Evolutionary conservation across 2,113 vertebrate genomes (phyloP).

Genomic region (Sphaerodactylus townsendi): DNA sequence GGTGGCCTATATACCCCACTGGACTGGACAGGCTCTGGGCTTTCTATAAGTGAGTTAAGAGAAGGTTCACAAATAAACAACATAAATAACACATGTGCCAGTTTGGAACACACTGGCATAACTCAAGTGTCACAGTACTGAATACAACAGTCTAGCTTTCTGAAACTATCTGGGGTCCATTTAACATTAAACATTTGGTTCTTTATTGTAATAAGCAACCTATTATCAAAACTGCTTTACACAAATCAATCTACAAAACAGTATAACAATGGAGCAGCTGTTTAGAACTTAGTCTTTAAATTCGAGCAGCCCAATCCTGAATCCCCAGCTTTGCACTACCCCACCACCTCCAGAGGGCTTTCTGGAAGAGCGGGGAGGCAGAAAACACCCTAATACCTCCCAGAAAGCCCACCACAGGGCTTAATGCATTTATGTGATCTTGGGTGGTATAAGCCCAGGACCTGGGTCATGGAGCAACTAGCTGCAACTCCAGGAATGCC

Average conservation of each 20-base stretch:
- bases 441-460: too few relatives aligned
- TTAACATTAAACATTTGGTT: background rate
- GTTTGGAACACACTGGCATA: background rate
- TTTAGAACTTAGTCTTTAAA: background rate
- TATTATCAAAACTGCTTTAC: background rate
- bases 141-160: background rate
- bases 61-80: background rate
- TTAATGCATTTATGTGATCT: too few relatives aligned
- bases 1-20: slow-evolving; percentile 96
- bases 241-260: background rate
- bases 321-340: too few relatives aligned
- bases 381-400: too few relatives aligned
- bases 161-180: background rate
- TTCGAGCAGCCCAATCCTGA: too few relatives aligned
- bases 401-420: too few relatives aligned
- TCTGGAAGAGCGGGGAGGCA: too few relatives aligned
- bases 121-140: background rate
- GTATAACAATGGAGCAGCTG: background rate
- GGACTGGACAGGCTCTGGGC: slow-evolving; percentile 80
- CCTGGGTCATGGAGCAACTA: too few relatives aligned
- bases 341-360: too few relatives aligned
- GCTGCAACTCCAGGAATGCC: too few relatives aligned
- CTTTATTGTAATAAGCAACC: background rate
- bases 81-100: background rate
- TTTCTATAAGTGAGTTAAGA: slow-evolving; percentile 71